Evolutionary conservation across 2,113 vertebrate genomes (phyloP).

Genomic region (Pimephales promelas): DNA sequence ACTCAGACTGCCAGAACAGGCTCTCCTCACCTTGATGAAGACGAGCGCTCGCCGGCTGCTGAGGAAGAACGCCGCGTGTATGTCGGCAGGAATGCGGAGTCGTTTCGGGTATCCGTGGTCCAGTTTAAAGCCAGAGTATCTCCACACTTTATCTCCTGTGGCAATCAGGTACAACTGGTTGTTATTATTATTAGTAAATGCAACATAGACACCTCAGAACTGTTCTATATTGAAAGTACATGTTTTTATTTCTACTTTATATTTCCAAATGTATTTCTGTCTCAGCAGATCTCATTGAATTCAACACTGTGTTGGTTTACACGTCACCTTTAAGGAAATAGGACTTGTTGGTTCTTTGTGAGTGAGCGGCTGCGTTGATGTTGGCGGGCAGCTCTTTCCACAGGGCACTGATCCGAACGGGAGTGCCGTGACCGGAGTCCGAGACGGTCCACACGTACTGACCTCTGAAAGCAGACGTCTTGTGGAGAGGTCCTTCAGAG

Average conservation of each 20-base stretch:
- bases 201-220: too few relatives aligned
- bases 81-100: conserved; percentile 73
- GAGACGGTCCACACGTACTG: conserved; percentile 82
- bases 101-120: conserved; percentile 79
- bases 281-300: background rate
- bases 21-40: conserved; percentile 79
- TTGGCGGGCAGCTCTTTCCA: conserved; percentile 84
- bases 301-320: background rate
- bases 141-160: conserved; percentile 78
- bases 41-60: conserved; percentile 76
- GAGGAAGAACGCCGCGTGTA: conserved; percentile 81
- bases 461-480: conserved; percentile 83
- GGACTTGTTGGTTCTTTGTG: conserved; percentile 78
- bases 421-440: conserved; percentile 69
- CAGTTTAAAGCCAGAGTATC: conserved; percentile 78
- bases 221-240: background rate
- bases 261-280: background rate
- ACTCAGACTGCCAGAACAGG: too few relatives aligned
- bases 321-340: conserved; percentile 84
- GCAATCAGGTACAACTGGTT: background rate
- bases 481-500: conserved; percentile 70
- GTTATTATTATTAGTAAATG: background rate
- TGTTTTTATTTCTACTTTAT: too few relatives aligned
- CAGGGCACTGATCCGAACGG: conserved; percentile 71
- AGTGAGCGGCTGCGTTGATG: conserved; percentile 82